These are phyloP conservation scores for Pelobates cultripes DNA, from an alignment of 2,797 vertebrate species.

Conservation along the genomic window DNA sequence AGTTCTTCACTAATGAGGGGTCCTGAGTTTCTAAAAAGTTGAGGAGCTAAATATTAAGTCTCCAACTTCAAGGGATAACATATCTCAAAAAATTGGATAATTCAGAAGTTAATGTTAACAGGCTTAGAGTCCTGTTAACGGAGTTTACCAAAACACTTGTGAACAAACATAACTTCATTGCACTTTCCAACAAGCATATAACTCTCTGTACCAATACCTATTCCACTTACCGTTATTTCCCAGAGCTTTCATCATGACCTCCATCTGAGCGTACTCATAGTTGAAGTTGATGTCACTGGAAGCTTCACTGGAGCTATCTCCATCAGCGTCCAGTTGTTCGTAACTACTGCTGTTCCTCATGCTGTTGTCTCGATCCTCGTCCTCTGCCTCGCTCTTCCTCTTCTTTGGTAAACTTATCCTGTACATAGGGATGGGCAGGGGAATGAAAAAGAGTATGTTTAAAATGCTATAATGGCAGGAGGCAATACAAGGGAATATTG, in stretches of 20 bases:
- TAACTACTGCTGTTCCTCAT: constrained; percentile 76
- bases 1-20: too few species aligned
- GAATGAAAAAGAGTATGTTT: background rate
- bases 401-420: constrained; percentile 91
- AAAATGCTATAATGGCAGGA: too few species aligned
- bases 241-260: constrained; percentile 95
- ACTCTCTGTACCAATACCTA: background rate
- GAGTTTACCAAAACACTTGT: too few species aligned
- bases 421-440: constrained; percentile 12
- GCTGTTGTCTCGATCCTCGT: constrained; percentile 66
- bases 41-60: too few species aligned
- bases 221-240: constrained; percentile 82
- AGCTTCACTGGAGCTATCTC: constrained; percentile 84
- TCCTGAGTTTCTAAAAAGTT: too few species aligned
- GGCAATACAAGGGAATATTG: too few species aligned
- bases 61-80: too few species aligned
- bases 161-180: too few species aligned
- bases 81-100: too few species aligned
- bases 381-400: constrained; percentile 68
- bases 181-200: too few species aligned
- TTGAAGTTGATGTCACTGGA: constrained; percentile 91
- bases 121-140: too few species aligned
- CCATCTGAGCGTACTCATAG: constrained; percentile 95
- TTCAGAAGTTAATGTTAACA: too few species aligned
- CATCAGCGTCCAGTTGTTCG: constrained; percentile 84